Base-by-base conservation (phyloP, 2,888 invertebrate genomes). In the Pyrgus malvae region DNA sequence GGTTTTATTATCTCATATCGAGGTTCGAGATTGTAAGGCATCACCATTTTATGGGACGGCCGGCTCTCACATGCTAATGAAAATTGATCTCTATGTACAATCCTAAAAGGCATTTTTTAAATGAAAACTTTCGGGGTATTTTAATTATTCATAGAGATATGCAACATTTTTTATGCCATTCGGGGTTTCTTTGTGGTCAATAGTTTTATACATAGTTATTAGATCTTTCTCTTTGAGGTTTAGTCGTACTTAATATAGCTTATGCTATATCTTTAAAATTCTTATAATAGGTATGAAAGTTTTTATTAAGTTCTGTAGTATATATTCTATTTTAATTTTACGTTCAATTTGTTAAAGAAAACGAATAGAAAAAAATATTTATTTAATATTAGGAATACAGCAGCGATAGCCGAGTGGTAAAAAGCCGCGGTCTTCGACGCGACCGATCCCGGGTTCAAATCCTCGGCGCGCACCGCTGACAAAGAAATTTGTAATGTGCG, bases 1-100 rank as follows among this genome's bases (percentile, higher is more conserved):
- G 73, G 72, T 82, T 85, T 84, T 85, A 85, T 84, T 82, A 84
- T 83, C 80, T 81, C 70, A 73, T 76, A 80, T 84, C 78, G 84
- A 82, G 79, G 78, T 78, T 79, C 64, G 71, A 70, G 80, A 78
- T 84, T 72, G 80, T 78, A 76, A 74, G 76, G 70, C 76, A 72
- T 72, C 69, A 61, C 58, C 54, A 62, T 64, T 67, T 65, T 64
- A 60, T 57, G 63, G 63, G 63, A 59, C 58, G 49, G 56, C 37
- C 1, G 37, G 4, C 40, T 48, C 41, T 29, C 41, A 58, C 48
- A 42, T 60, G 45, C 66, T 65, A 63, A 48, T 11, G 16, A 12
- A 54, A 40, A 48, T 33, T 25, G 41, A 17, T 14, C 23, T 33
- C 29, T 41, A 21, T 16, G 5, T 4, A 3, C 3, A 8, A 23